These are phyloP conservation scores for Brachionichthys hirsutus DNA, from an alignment of 2,113 vertebrate genomes.

Conservation along the genomic window DNA sequence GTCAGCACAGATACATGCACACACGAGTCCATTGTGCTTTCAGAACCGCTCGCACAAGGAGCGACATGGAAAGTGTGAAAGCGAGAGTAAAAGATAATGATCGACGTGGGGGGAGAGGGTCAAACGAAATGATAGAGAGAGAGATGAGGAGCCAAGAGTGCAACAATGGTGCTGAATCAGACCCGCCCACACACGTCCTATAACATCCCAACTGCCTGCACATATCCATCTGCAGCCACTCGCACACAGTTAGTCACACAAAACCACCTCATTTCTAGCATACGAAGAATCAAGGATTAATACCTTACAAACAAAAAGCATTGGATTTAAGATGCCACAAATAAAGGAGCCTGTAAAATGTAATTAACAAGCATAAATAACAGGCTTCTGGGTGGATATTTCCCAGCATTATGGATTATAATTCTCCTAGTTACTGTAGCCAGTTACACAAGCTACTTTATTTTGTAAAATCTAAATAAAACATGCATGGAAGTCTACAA, in stretches of 20 bases:
- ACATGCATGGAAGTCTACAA: too few species aligned
- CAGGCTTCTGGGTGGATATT: too few species aligned
- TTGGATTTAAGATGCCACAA: too few species aligned
- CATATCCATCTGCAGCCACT: constrained; percentile 47
- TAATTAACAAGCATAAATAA: too few species aligned
- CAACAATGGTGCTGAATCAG: constrained; percentile 37
- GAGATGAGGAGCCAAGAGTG: constrained; percentile 32
- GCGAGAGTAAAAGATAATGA: constrained; percentile 45
- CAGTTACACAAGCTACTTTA: background rate
- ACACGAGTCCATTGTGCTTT: constrained; percentile 25
- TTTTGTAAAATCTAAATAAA: constrained; percentile 2
- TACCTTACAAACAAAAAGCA: background rate
- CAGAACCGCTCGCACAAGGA: constrained; percentile 23
- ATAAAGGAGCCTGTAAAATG: too few species aligned
- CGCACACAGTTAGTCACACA: constrained; percentile 1
- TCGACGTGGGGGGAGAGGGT: constrained; percentile 28
- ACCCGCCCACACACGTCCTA: constrained; percentile 38
- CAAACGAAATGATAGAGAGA: constrained; percentile 44
- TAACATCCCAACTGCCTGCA: constrained; percentile 19
- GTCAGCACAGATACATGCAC: constrained; percentile 7
- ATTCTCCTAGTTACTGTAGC: too few species aligned
- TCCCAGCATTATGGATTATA: too few species aligned
- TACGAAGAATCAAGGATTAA: background rate
- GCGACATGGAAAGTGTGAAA: constrained; percentile 31
- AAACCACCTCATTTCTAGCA: background rate